A percentile compares a stretch with the other conserved stretches of the same genome.
Evolutionary conservation across 1,140 invertebrate species (phyloP).

Genomic region (Aphelinus atriplicis): DNA sequence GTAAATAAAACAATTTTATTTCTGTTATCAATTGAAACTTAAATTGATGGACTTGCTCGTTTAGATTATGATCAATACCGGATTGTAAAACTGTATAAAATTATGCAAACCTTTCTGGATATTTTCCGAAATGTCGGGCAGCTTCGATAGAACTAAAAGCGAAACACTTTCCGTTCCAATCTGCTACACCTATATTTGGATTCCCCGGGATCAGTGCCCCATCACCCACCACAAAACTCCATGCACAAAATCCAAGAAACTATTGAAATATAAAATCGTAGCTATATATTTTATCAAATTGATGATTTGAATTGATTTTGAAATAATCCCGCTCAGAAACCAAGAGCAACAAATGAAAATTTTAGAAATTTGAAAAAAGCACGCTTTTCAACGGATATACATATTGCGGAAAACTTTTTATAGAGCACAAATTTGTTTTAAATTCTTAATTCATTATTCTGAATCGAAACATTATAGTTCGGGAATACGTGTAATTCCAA

Average conservation of each 20-base stretch:
- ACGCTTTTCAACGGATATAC: no score
- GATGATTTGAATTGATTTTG: no score
- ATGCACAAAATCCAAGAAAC: constrained; percentile 76
- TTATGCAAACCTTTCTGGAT: constrained; percentile 68
- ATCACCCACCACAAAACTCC: constrained; percentile 67
- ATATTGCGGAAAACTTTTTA: no score
- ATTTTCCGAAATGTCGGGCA: constrained; percentile 67
- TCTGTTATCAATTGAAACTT: neutral
- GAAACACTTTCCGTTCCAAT: constrained; percentile 67
- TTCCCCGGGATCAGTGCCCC: constrained; percentile 75
- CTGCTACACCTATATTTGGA: constrained; percentile 71
- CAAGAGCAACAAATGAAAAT: no score
- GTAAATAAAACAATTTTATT: constrained; percentile 15
- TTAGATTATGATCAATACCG: neutral
- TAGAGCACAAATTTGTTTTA: no score
- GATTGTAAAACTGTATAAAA: neutral
- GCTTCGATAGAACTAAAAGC: constrained; percentile 69
- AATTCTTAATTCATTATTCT: no score
- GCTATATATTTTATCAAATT: constrained; percentile 23
- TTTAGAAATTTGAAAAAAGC: no score
- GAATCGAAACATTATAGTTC: no score
- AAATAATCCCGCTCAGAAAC: no score
- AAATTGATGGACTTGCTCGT: neutral
- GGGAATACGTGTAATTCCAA: no score
- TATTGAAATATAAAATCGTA: constrained; percentile 49